Percentiles rank a stretch among this genome's conserved stretches.
Evolutionary conservation across 2,797 vertebrate genomes (phyloP).

Genomic region (Harpagifer antarcticus): DNA sequence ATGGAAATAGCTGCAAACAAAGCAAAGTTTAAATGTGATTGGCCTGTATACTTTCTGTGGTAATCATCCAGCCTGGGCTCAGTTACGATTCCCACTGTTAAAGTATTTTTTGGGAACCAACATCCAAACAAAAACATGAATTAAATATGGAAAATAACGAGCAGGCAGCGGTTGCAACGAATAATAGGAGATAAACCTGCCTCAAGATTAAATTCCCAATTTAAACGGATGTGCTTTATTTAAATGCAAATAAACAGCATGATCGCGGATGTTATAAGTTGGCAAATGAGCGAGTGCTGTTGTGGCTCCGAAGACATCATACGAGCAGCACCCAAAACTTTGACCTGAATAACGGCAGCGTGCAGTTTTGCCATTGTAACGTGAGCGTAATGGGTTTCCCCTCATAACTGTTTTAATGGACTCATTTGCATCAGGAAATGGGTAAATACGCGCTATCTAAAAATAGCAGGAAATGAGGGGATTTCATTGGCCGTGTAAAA

Average conservation of each 20-base stretch:
- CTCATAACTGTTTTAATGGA: constrained; percentile 77
- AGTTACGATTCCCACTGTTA: constrained; percentile 17
- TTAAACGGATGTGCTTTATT: constrained; percentile 76
- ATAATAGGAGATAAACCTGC: constrained; percentile 65
- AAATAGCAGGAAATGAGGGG: constrained; percentile 59
- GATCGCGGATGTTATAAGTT: constrained; percentile 61
- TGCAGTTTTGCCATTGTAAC: constrained; percentile 55
- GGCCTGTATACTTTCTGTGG: constrained; percentile 20
- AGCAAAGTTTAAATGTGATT: constrained; percentile 40
- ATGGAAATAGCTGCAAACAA: constrained; percentile 35
- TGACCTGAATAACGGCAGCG: constrained; percentile 72
- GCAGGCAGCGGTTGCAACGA: constrained; percentile 34
- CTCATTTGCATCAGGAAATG: constrained; percentile 80
- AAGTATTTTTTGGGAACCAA: constrained; percentile 8
- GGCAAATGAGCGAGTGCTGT: constrained; percentile 61
- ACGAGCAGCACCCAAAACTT: constrained; percentile 68
- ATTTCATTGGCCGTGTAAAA: constrained; percentile 59
- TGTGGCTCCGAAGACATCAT: constrained; percentile 37
- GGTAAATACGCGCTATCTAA: constrained; percentile 78
- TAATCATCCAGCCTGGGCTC: constrained; percentile 7
- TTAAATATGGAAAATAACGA: constrained; percentile 66
- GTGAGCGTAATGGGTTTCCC: constrained; percentile 69
- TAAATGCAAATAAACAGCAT: constrained; percentile 75
- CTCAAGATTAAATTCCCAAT: constrained; percentile 71
- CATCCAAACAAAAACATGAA: constrained; percentile 39